These are phyloP conservation scores for Oscheius sp. DNA, from an alignment of 2,888 invertebrate genomes.

Conservation along the genomic window DNA sequence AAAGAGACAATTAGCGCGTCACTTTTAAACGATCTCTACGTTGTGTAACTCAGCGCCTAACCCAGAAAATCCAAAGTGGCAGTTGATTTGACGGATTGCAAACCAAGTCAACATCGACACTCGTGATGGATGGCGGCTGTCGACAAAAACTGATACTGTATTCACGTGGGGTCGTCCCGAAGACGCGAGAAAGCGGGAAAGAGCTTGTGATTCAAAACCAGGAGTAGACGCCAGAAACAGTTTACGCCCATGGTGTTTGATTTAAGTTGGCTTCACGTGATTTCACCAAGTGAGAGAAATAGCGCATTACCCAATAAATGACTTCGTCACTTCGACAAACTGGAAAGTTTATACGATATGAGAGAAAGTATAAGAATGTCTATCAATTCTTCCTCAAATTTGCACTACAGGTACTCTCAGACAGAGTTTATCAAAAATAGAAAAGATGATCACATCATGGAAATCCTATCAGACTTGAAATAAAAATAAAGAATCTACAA, in stretches of 20 bases:
- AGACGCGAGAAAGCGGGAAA: neutral
- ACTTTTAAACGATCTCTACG: neutral
- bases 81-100: constrained; percentile 3
- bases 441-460: no score
- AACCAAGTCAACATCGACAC: neutral
- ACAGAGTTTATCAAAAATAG: no score
- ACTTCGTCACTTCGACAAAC: no score
- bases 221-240: constrained; percentile 1
- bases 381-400: no score
- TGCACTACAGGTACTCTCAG: no score
- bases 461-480: no score
- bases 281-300: constrained; percentile 11
- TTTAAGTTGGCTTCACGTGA: constrained; percentile 6
- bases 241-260: constrained; percentile 20
- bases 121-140: neutral
- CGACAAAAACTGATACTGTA: constrained; percentile 17
- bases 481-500: no score
- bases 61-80: constrained; percentile 1
- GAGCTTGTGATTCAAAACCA: neutral
- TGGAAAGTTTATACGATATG: no score
- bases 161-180: neutral
- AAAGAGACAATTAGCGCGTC: neutral
- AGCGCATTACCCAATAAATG: neutral
- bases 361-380: no score
- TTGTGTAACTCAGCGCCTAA: neutral